Evolutionary conservation across 1,140 invertebrate species (phyloP).

Genomic region (Phortica variegata): DNA sequence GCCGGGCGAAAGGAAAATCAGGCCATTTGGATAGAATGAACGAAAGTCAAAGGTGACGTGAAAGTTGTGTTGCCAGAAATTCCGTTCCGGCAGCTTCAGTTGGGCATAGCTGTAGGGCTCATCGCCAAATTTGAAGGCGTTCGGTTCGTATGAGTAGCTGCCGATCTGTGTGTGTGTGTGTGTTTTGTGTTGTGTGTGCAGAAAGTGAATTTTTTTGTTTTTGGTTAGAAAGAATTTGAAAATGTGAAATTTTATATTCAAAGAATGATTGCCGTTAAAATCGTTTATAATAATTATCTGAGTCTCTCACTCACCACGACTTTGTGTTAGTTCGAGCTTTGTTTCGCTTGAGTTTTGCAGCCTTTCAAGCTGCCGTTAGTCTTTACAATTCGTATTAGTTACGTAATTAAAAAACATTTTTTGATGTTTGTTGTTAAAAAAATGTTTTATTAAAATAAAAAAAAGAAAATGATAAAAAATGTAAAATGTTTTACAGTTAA

Average conservation of each 20-base stretch:
- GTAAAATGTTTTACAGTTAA: constrained; percentile 22
- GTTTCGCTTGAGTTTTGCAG: too few relatives aligned
- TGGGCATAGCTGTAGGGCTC: constrained; percentile 73
- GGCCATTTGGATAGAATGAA: constrained; percentile 81
- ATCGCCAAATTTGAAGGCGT: constrained; percentile 86
- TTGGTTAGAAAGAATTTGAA: constrained; percentile 1
- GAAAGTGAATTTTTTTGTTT: too few relatives aligned
- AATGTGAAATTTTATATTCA: too few relatives aligned
- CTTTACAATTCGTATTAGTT: constrained; percentile 19
- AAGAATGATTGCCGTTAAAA: too few relatives aligned
- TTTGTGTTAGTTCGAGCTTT: constrained; percentile 52
- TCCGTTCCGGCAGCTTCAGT: constrained; percentile 65
- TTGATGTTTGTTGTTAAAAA: constrained; percentile 38
- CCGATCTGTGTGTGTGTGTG: constrained; percentile 60
- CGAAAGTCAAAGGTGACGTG: constrained; percentile 79
- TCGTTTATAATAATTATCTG: too few relatives aligned
- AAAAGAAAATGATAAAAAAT: constrained; percentile 40
- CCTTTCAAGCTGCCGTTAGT: constrained; percentile 18
- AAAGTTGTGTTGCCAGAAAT: constrained; percentile 71
- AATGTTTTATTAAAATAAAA: constrained; percentile 32
- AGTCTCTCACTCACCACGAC: constrained; percentile 44
- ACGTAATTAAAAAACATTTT: constrained; percentile 28
- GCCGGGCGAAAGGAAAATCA: constrained; percentile 74
- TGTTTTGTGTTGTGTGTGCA: too few relatives aligned
- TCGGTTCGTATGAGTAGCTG: constrained; percentile 74